phyloP scores from a whole-genome alignment of 2,113 vertebrate species.

The Grallaria varia region DNA sequence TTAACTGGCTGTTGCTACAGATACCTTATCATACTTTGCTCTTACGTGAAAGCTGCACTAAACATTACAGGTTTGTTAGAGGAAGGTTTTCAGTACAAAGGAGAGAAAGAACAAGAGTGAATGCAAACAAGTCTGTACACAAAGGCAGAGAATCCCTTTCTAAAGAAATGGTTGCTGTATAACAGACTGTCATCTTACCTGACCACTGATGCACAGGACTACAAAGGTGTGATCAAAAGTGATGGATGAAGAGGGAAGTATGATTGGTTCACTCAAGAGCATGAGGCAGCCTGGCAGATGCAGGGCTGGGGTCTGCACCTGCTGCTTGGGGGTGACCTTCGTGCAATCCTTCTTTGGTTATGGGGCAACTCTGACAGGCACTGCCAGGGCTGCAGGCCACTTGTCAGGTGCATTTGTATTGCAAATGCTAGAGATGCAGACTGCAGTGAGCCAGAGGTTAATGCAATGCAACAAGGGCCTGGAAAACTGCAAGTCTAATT shows the following conservation, averaged over 20 bases:
- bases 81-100: not conserved
- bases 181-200: constrained; percentile 9
- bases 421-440: constrained; percentile 28
- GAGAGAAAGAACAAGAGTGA: not conserved
- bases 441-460: constrained; percentile 27
- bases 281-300: not conserved
- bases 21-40: not conserved
- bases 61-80: not conserved
- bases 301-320: not conserved
- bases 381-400: not conserved
- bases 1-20: not conserved
- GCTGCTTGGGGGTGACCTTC: not conserved
- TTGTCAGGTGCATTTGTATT: not conserved
- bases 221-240: not conserved
- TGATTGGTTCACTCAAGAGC: not conserved
- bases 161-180: not conserved
- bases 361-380: not conserved
- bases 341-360: not conserved
- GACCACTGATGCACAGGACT: not conserved
- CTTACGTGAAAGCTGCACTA: not conserved
- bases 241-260: not conserved
- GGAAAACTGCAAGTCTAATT: constrained; percentile 53
- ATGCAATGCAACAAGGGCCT: constrained; percentile 36
- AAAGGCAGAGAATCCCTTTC: not conserved
- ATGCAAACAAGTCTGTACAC: not conserved